Conservation (phyloP, 1,140 invertebrate genomes). For the Papilio dardanus region DNA sequence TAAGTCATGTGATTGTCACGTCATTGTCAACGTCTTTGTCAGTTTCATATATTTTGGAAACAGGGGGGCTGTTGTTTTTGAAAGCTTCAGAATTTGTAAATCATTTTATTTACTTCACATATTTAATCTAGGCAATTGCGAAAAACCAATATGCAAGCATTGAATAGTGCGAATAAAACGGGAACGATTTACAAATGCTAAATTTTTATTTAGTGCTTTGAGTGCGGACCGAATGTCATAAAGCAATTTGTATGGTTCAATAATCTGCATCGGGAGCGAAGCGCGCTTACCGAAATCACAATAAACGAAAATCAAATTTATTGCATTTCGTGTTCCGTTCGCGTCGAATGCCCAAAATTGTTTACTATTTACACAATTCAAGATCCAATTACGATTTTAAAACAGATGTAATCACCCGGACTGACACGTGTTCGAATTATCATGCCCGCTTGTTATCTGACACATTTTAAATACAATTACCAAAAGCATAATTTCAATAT, state of each 20-base stretch:
- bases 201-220: constrained; percentile 23
- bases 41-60: too few relatives aligned
- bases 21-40: too few relatives aligned
- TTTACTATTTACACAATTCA: constrained; percentile 18
- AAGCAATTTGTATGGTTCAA: constrained; percentile 24
- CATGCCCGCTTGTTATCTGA: neutral
- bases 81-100: too few relatives aligned
- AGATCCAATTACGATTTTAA: constrained; percentile 26
- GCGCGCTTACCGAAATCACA: constrained; percentile 15
- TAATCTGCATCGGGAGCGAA: constrained; percentile 8
- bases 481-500: neutral
- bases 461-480: constrained; percentile 15
- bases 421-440: constrained; percentile 4
- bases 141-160: neutral
- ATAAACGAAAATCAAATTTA: constrained; percentile 26
- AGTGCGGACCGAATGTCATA: constrained; percentile 17
- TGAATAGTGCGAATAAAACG: constrained; percentile 9
- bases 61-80: too few relatives aligned
- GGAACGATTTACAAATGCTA: neutral
- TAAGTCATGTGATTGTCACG: too few relatives aligned
- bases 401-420: constrained; percentile 17
- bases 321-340: constrained; percentile 20
- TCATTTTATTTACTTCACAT: neutral
- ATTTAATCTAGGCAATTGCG: neutral
- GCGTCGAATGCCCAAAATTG: neutral